A percentile compares a stretch with the other conserved stretches of the same genome.
These are phyloP conservation scores for Ophthalmolycus amberensis DNA, from an alignment of 2,113 vertebrate genomes.

Conservation along the genomic window DNA sequence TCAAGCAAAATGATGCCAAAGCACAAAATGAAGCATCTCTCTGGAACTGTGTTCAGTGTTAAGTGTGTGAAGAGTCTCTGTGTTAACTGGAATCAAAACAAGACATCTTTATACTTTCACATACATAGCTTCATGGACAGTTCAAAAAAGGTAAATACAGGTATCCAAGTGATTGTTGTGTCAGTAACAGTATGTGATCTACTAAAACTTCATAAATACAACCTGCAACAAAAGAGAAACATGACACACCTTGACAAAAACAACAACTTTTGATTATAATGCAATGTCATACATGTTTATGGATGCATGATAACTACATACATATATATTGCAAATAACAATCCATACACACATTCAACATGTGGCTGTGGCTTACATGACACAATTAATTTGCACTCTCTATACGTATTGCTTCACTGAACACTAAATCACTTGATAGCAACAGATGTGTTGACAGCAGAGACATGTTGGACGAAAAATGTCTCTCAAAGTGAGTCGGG, in stretches of 20 bases:
- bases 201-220: background rate
- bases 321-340: background rate
- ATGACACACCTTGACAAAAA: no score
- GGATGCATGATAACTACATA: conserved; percentile 11
- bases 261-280: no score
- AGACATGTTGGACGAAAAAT: background rate
- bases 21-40: background rate
- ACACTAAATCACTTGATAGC: background rate
- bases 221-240: no score
- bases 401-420: background rate
- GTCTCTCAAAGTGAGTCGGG: background rate
- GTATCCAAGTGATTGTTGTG: background rate
- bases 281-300: background rate
- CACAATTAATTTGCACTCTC: background rate
- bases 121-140: background rate
- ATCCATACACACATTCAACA: background rate
- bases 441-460: background rate
- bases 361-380: background rate
- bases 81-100: conserved; percentile 7
- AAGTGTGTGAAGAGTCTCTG: background rate
- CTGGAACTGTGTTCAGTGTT: background rate
- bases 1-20: background rate
- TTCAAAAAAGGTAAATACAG: background rate
- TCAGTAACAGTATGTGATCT: conserved; percentile 5
- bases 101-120: background rate